These are phyloP conservation scores for Echinometra lucunter DNA, from an alignment of 53 echinoderm and acorn worm genomes.

Conservation along the genomic window DNA sequence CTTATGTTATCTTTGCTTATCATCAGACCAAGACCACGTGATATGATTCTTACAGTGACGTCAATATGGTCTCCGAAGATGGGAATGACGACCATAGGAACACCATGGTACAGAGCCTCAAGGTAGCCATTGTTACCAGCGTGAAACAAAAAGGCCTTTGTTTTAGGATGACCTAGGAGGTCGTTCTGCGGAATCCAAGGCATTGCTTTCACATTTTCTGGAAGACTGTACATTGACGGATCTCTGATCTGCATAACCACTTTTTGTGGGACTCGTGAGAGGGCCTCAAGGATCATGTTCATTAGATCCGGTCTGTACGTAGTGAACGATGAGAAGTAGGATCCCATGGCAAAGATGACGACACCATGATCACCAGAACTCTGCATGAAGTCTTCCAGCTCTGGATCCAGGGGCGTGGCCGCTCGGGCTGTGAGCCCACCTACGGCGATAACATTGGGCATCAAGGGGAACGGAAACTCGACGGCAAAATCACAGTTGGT, in stretches of 20 bases:
- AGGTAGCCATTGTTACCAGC: constrained; percentile 65
- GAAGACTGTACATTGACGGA: constrained; percentile 8
- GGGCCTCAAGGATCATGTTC: constrained; percentile 1
- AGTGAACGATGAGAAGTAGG: constrained; percentile 54
- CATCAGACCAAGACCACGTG: constrained; percentile 41
- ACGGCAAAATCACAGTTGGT: constrained; percentile 52
- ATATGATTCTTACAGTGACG: constrained; percentile 3
- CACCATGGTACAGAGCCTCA: constrained; percentile 63
- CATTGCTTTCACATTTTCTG: constrained; percentile 50
- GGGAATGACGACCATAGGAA: constrained; percentile 54
- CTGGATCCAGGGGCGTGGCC: constrained; percentile 23
- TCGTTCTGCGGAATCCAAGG: constrained; percentile 63
- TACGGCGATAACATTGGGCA: constrained; percentile 61
- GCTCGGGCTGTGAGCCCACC: constrained; percentile 50
- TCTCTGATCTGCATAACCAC: constrained; percentile 55
- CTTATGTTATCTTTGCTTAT: constrained; percentile 30
- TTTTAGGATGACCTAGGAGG: constrained; percentile 53
- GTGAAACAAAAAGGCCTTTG: constrained; percentile 45
- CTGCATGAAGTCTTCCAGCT: constrained; percentile 62
- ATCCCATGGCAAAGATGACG: constrained; percentile 43
- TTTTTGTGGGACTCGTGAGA: constrained; percentile 39
- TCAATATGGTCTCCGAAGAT: constrained; percentile 63
- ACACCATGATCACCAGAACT: constrained; percentile 64
- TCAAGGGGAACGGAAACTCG: constrained; percentile 57
- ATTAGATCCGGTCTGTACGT: constrained; percentile 22